Evolutionary conservation across 2,888 invertebrate species (phyloP), one percentile per base, ranked within the genome.

Genomic region (Caenorhabditis afra): DNA sequence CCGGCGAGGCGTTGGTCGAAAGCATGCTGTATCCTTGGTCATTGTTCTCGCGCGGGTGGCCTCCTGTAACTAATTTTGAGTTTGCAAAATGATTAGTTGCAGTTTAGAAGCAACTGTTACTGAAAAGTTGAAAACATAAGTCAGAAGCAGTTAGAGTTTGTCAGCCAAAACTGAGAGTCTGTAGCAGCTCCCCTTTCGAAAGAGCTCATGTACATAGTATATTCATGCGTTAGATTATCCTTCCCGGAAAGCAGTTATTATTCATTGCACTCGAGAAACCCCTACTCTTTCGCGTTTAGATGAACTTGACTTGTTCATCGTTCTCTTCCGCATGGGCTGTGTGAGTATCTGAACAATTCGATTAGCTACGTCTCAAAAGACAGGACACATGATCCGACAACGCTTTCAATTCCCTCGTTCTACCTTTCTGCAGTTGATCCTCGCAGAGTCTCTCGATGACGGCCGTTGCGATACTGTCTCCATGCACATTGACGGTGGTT

Each of bases 401-500:
- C 16, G 4, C 29, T 29, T 29, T 20, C 16, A 4, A 22, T 35
- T 53, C 39, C 16, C 22, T 41, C n/a, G 12, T 52, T 20, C 16
- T 73, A 83, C 85, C 86, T 81, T 83, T 79, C 66, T 83, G 77
- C n/a, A 86, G 70, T 58, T 82, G 81, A 49, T 84, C 83, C 55
- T 85, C 86, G 70, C 87, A 87, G 12, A 87, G 67, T 70, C 83
- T 76, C 37, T 83, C 84, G 53, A 87, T 86, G 0, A 86, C 81
- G 0, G 85, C 87, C 0, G 87, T 84, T 0, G 86, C 87, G 49
- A 86, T 85, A 47, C 81, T 82, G 78, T 87, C 87, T 20, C 87
- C 87, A 65, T 85, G 86, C n/a, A 87, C 87, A 70, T 87, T 87
- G n/a, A 87, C 85, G 20, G 85, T 86, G 3, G 87, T 87, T 47